Base-by-base conservation (phyloP, 1,140 invertebrate genomes). In the Saccostrea glomerata region DNA sequence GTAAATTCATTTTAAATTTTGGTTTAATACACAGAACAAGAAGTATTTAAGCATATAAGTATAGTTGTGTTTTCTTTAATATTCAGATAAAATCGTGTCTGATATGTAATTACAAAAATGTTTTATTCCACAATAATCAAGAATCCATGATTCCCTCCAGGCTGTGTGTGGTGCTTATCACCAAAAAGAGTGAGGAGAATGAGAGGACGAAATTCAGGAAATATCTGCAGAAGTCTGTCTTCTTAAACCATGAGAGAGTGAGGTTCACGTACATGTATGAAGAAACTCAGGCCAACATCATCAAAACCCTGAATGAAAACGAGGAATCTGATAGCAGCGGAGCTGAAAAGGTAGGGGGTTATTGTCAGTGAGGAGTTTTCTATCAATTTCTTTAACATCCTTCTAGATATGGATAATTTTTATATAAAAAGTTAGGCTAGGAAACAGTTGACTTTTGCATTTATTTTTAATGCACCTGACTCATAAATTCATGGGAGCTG, bases 251-350 rank as follows among this genome's bases (percentile, higher is more conserved):
- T 70, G 97, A 98, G 82, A 96, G 97, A 85, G 97, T 98, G 23
- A 96, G 97, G 63, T 98, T 98, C 93, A 97, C 97, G 12, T 99
- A 99, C 92, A 96, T 99, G 58, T 98, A 97, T 93, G 96, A 97
- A 94, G 97, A 98, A 92, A 96, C 96, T 55, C 98, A 98, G 94
- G 96, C 96, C 1, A 96, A 97, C 90, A 98, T 98, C 95, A 96
- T 98, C 12, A 96, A 96, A 90, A 97, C 97, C 6, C 94, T 98
- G 55, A 91, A 88, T 63, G 92, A 91, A 60, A 89, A 92, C 82
- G 91, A 92, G 85, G 40, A 91, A 36, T 90, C 92, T 73, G 60
- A 84, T 66, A 82, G 86, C 77, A 30, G 82, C 17, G 55, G 60
- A 6, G 55, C 47, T 13, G n/a, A 30, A n/a, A 66, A 66, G 55